Evolutionary conservation across 2,113 vertebrate genomes (phyloP).

Genomic region (Vombatus ursinus): DNA sequence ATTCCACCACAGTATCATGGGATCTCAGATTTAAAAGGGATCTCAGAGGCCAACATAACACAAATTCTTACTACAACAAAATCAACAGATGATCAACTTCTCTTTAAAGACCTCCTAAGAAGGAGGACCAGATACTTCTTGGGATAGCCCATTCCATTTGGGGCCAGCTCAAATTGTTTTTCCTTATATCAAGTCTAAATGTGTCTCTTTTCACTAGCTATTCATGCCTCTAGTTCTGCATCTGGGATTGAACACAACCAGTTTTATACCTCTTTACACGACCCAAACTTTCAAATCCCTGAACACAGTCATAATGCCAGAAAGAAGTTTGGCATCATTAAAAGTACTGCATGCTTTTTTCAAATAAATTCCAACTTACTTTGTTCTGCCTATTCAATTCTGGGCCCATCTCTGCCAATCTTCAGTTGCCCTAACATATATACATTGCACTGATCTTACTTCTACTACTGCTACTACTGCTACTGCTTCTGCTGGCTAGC

Average conservation of each 20-base stretch:
- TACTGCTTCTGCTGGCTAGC: background rate
- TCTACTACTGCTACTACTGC: background rate
- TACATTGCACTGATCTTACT: background rate
- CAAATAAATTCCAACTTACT: background rate
- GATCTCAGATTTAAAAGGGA: background rate
- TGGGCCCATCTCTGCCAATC: background rate
- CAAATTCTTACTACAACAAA: background rate
- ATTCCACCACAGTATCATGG: background rate
- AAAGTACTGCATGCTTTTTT: background rate
- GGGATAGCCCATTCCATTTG: background rate
- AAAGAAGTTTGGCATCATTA: background rate
- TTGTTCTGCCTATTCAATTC: background rate
- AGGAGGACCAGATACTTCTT: background rate
- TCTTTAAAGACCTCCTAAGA: background rate
- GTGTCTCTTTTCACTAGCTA: background rate
- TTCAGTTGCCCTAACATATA: background rate
- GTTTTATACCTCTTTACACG: background rate
- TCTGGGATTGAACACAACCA: background rate
- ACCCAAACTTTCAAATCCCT: background rate
- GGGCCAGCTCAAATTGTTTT: background rate
- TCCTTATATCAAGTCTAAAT: background rate
- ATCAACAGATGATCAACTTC: background rate
- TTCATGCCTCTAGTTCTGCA: background rate
- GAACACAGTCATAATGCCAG: background rate
- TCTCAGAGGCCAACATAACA: background rate